Base-by-base conservation (phyloP, 2,113 vertebrate species). In the Coptodon bakossiorum region DNA sequence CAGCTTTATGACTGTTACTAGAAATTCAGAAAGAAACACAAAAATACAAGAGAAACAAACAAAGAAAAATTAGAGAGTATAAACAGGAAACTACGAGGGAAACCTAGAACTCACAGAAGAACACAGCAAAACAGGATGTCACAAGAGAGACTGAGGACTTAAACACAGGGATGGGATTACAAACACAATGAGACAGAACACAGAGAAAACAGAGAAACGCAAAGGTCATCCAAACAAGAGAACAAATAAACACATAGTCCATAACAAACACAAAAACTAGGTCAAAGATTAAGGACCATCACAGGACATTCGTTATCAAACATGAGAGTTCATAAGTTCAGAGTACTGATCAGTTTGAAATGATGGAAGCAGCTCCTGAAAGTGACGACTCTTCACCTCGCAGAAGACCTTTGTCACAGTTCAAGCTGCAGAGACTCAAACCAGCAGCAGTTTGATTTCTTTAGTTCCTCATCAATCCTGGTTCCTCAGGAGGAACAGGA, bases 211-310 rank as follows among this genome's bases (percentile, higher is more conserved):
- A 54, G 52, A 54, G n/a, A 22, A n/a, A 56, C 11, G 2, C 22
- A 27, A n/a, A n/a, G n/a, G n/a, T n/a, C 4, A 5, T n/a, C 1
- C 0, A 53, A 0, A 53, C 2, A 22, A 53, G 5, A 1, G 52
- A 53, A 53, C 19, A 53, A 53, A 22, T 11, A 10, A 22, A 53
- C 52, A 53, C 9, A 53, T 1, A 22, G 52, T 6, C 52, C 19
- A 53, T n/a, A n/a, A 53, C 19, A n/a, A 53, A 53, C 52, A 53
- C 1, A 53, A 53, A 53, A 53, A 6, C 9, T 6, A 53, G 52
- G 19, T 53, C 19, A 53, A 53, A 53, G 52, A 22, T 3, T 2
- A 3, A 53, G 6, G 56, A 16, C 56, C 4, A 1, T 59, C 13
- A 59, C 56, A 29, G 24, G 24, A 59, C 24, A 14, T 1, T 29